Evolutionary conservation across 2,797 vertebrate genomes (phyloP), one percentile per base, ranked within the genome.

Genomic region (Anniella stebbinsi): DNA sequence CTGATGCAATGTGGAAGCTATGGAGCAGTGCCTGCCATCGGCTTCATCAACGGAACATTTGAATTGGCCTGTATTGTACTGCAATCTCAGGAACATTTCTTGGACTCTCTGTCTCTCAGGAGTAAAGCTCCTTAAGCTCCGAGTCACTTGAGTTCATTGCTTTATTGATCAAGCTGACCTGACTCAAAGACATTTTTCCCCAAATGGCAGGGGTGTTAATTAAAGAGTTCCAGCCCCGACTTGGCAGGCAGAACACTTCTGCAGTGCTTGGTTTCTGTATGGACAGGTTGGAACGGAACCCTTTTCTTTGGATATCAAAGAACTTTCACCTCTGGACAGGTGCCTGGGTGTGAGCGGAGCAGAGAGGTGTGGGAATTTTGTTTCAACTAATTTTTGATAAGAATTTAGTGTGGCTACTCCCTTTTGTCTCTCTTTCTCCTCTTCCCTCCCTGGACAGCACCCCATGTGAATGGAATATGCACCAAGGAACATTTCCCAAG

Each of bases 21-120:
- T 6, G 12, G 70, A 21, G 41, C 28, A 41, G 30, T 57, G 69
- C 51, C 48, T 57, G 69, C 51, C 48, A n/a, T 28, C 6, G 23
- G 1, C 28, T 23, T 78, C n/a, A 23, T 25, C 36, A 30, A 80
- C 12, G 15, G 18, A 48, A 51, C 3, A 75, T 72, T 73, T n/a
- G 30, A 72, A 8, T 73, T 72, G 84, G 84, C 84, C 23, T 3
- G 45, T 15, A 23, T 51, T 45, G 45, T 72, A 70, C 33, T 1
- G 0, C 81, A 12, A 41, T 81, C 91, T 84, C n/a, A 73, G 88
- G 60, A 84, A 81, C 77, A 23, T 84, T 60, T 69, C 88, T 84
- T 80, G 57, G 70, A 86, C 6, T 6, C 33, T 12, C 57, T 21
- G 4, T 15, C 72, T 7, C 41, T 78, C 28, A 4, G 2, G 84